Conservation (phyloP, 2,888 invertebrate genomes). For the Dynastes maya region DNA sequence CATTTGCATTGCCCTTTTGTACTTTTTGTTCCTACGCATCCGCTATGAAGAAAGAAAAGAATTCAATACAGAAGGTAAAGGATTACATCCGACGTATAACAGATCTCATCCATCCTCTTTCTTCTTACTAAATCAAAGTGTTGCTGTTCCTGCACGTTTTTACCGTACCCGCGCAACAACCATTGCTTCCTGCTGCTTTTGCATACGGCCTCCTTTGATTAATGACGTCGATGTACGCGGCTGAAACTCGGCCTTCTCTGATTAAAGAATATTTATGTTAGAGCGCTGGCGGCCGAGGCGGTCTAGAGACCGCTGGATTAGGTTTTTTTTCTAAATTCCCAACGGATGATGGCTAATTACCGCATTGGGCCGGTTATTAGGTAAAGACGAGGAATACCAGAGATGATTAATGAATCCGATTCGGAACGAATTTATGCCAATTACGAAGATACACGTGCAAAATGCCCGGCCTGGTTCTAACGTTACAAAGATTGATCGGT, state of each 20-base stretch:
- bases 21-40: constrained; percentile 7
- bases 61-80: constrained; percentile 22
- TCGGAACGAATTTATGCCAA: constrained; percentile 28
- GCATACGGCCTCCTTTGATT: constrained; percentile 31
- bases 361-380: constrained; percentile 15
- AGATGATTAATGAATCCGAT: constrained; percentile 28
- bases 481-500: neutral
- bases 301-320: constrained; percentile 8
- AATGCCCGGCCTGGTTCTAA: neutral
- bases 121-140: neutral
- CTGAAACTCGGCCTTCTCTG: constrained; percentile 25
- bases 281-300: neutral
- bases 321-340: constrained; percentile 27
- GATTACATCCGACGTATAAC: constrained; percentile 11
- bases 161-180: neutral
- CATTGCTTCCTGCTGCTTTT: constrained; percentile 38
- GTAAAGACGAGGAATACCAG: neutral
- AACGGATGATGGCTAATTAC: constrained; percentile 32
- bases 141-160: neutral
- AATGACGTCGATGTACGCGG: constrained; percentile 7
- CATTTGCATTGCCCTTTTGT: neutral
- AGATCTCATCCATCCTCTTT: constrained; percentile 10
- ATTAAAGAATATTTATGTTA: constrained; percentile 40
- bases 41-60: neutral
- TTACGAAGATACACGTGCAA: constrained; percentile 3